Percentiles rank a stretch among this genome's conserved stretches.
Evolutionary conservation across 2,797 vertebrate species (phyloP).

Genomic region (Hyperoplus lanceolatus): DNA sequence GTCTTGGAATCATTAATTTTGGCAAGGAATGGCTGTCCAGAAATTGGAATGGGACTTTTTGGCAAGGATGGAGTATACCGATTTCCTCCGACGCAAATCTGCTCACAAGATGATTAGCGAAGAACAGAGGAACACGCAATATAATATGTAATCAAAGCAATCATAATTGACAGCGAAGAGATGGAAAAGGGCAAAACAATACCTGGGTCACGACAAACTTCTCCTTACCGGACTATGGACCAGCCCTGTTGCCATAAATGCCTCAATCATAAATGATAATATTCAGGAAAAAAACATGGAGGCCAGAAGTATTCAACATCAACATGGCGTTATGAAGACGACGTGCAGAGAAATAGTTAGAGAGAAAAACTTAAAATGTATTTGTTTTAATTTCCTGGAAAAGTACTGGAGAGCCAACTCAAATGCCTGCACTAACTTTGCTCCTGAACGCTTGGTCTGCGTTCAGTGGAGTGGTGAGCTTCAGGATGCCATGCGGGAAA

Average conservation of each 20-base stretch:
- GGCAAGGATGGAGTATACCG: background rate
- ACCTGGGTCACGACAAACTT: background rate
- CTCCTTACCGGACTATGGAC: background rate
- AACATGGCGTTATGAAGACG: background rate
- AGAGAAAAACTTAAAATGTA: background rate
- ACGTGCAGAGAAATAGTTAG: background rate
- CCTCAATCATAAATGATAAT: background rate
- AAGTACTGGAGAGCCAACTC: background rate
- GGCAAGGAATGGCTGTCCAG: background rate
- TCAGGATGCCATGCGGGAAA: background rate
- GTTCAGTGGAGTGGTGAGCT: background rate
- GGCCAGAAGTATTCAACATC: background rate
- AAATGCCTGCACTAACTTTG: background rate
- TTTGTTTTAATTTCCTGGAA: background rate
- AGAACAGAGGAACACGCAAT: background rate
- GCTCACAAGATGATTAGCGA: background rate
- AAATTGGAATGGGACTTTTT: conserved; percentile 10
- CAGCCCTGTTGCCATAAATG: background rate
- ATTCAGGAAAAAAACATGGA: background rate
- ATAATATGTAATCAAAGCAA: background rate
- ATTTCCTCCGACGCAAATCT: background rate
- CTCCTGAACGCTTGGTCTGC: background rate
- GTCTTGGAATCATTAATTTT: background rate
- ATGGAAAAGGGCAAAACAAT: background rate
- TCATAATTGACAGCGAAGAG: background rate